A percentile compares a stretch with the other conserved stretches of the same genome.
Conservation (phyloP, 2,113 vertebrate genomes). For the Nesogale talazaci region DNA sequence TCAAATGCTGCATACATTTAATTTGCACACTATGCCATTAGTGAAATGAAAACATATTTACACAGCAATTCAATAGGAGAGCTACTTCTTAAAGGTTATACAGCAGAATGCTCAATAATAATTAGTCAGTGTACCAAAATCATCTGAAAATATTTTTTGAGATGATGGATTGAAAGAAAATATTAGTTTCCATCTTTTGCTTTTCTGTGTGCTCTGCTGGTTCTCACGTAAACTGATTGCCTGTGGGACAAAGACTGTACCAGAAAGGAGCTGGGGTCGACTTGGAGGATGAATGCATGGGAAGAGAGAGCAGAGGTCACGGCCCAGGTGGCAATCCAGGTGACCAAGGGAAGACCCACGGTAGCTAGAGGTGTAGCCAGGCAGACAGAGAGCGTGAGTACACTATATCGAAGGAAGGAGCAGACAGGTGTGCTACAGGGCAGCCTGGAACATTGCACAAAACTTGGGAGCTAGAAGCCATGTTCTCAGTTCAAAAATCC, state of each 20-base stretch:
- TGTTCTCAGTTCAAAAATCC: too few species aligned
- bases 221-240: background rate
- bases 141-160: slow-evolving; percentile 14
- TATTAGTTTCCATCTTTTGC: slow-evolving; percentile 8
- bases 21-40: background rate
- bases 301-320: background rate
- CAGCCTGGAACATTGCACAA: too few species aligned
- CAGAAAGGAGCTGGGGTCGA: background rate
- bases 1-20: background rate
- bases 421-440: too few species aligned
- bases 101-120: slow-evolving; percentile 14
- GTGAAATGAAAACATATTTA: background rate
- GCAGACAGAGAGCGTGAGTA: background rate
- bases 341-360: too few species aligned
- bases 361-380: background rate
- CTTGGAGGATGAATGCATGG: background rate
- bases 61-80: slow-evolving; percentile 29
- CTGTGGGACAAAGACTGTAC: background rate
- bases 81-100: background rate
- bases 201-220: background rate
- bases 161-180: background rate
- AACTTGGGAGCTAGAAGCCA: too few species aligned
- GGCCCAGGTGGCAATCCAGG: background rate
- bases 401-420: background rate
- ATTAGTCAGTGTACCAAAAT: slow-evolving; percentile 12